A percentile compares a stretch with the other conserved stretches of the same genome.
Conservation (phyloP, 1,140 invertebrate species). For the Theocolax elegans region DNA sequence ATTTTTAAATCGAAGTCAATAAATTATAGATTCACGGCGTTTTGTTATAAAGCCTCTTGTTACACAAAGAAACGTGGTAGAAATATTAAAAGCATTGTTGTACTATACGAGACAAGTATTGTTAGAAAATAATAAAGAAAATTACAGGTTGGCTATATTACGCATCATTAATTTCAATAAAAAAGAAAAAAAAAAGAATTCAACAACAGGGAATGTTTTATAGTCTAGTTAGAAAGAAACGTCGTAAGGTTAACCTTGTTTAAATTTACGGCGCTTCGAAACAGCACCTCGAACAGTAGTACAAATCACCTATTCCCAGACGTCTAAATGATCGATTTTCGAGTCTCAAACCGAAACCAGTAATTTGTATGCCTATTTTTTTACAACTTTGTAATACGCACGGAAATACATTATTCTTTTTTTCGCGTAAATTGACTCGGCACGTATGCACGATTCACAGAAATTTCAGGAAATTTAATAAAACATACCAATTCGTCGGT, state of each 20-base stretch:
- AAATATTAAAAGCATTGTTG: no score
- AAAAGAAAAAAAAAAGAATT: no score
- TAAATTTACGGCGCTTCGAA: constrained; percentile 20
- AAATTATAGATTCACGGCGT: neutral
- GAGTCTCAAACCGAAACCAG: neutral
- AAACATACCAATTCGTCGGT: neutral
- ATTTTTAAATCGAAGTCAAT: neutral
- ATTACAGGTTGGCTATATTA: neutral
- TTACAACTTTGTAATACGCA: no score
- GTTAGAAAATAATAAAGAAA: no score
- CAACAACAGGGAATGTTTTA: constrained; percentile 11
- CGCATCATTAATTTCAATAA: constrained; percentile 15
- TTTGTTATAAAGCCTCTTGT: no score
- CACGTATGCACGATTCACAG: no score
- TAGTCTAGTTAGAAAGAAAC: neutral
- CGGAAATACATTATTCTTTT: no score
- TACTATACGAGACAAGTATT: no score
- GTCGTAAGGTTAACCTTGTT: constrained; percentile 8
- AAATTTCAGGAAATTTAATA: no score
- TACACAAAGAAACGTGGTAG: no score
- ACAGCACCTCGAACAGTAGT: constrained; percentile 16
- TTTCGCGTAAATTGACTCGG: neutral
- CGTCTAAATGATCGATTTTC: constrained; percentile 20
- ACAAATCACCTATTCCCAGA: constrained; percentile 21
- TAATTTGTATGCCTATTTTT: no score